A percentile compares a stretch with the other conserved stretches of the same genome.
phyloP scores from a whole-genome alignment of 2,797 vertebrate genomes.

The Arremon brunneinucha region DNA sequence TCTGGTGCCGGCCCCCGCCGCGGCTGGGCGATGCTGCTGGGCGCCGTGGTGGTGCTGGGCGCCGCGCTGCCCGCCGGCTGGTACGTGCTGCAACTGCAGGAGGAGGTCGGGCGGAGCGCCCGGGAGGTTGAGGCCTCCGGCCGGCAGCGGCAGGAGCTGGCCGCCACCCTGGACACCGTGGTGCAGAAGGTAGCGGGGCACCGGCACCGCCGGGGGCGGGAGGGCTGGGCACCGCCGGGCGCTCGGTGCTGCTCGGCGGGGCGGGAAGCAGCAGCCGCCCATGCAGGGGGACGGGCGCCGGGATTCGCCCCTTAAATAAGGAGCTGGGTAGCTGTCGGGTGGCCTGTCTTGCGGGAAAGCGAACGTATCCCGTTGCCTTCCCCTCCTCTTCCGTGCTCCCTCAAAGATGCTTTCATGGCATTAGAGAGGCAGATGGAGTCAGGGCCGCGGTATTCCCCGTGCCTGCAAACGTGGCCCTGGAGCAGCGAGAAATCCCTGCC shows the following conservation, averaged over 20 bases:
- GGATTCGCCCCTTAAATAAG: too few relatives aligned
- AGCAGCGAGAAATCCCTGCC: background rate
- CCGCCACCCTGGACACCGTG: conserved; percentile 55
- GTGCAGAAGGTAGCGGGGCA: conserved; percentile 68
- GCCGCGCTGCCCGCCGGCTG: conserved; percentile 53
- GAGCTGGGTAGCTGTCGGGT: background rate
- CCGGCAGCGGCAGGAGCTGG: conserved; percentile 67
- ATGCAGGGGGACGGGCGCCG: background rate
- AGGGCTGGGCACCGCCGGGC: background rate
- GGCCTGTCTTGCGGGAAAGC: background rate
- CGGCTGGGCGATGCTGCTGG: conserved; percentile 1
- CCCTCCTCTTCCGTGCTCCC: background rate
- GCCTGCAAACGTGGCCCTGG: conserved; percentile 20
- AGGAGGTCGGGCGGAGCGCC: conserved; percentile 68
- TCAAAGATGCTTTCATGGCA: background rate
- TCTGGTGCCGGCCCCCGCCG: background rate
- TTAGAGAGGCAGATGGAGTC: background rate
- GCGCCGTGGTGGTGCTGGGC: conserved; percentile 14
- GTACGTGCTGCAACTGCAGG: conserved; percentile 68
- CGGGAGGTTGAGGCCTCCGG: conserved; percentile 65
- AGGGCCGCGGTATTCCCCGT: background rate
- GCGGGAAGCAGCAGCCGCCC: background rate
- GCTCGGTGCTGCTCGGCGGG: background rate
- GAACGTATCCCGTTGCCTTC: background rate
- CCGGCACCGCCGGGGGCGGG: background rate